A percentile compares a stretch with the other conserved stretches of the same genome.
Evolutionary conservation across 2,888 invertebrate species (phyloP).

Genomic region (Lacanobia wlatinum): DNA sequence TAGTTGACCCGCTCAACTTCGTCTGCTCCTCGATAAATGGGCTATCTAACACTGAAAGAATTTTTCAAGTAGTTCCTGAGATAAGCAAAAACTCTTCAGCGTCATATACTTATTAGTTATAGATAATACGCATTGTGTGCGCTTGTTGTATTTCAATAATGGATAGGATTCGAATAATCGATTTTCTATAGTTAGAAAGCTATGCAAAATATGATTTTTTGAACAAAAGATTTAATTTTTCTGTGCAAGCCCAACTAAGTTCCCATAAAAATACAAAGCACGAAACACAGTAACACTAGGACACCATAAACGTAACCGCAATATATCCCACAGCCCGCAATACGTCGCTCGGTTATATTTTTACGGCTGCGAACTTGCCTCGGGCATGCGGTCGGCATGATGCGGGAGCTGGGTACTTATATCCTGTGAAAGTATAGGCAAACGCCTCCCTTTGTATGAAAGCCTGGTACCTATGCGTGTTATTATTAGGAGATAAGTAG

Average conservation of each 20-base stretch:
- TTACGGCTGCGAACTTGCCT: slow-evolving; percentile 62
- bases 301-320: slow-evolving; percentile 63
- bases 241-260: slow-evolving; percentile 11
- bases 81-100: no score
- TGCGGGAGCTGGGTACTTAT: slow-evolving; percentile 59
- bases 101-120: no score
- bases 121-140: no score
- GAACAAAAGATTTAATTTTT: no score
- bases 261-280: slow-evolving; percentile 51
- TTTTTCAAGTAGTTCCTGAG: no score
- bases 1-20: no score
- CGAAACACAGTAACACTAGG: slow-evolving; percentile 47
- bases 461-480: slow-evolving; percentile 57
- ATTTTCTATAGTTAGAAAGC: no score
- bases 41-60: no score
- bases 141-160: no score
- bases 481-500: slow-evolving; percentile 63
- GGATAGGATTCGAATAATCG: no score
- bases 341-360: slow-evolving; percentile 64
- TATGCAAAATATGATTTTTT: no score
- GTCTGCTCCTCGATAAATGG: no score
- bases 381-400: slow-evolving; percentile 61
- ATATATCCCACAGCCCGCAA: slow-evolving; percentile 59
- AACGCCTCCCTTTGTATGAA: slow-evolving; percentile 59
- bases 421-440: slow-evolving; percentile 44